phyloP scores from a whole-genome alignment of 2,797 vertebrate genomes.

The Sus cebifrons region DNA sequence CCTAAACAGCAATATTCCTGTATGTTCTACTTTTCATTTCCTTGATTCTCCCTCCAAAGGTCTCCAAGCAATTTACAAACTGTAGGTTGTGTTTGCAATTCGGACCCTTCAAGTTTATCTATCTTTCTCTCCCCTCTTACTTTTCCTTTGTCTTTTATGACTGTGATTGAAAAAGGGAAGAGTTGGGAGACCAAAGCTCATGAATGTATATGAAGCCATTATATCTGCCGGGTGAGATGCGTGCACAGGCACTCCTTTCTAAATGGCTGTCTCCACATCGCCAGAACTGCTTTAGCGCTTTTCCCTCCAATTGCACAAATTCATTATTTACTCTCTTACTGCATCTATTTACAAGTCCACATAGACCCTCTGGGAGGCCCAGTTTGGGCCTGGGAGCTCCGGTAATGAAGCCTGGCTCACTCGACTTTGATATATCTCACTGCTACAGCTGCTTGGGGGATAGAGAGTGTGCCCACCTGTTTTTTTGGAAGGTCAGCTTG shows the following conservation, averaged over 20 bases:
- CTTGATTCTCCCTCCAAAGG: slow-evolving; percentile 76
- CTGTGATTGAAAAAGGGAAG: slow-evolving; percentile 67
- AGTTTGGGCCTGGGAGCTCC: slow-evolving; percentile 79
- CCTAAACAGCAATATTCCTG: slow-evolving; percentile 79
- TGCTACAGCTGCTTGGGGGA: slow-evolving; percentile 62
- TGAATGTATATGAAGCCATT: slow-evolving; percentile 80
- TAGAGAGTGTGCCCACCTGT: slow-evolving; percentile 41
- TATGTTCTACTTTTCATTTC: slow-evolving; percentile 83
- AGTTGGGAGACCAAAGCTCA: slow-evolving; percentile 64
- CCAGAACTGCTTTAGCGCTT: slow-evolving; percentile 76
- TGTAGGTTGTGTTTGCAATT: slow-evolving; percentile 80
- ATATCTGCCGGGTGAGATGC: not conserved
- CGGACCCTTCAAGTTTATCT: slow-evolving; percentile 77
- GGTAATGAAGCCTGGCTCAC: slow-evolving; percentile 80
- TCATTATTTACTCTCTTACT: slow-evolving; percentile 87
- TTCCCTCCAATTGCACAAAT: slow-evolving; percentile 83
- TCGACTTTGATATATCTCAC: slow-evolving; percentile 80
- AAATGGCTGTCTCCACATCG: slow-evolving; percentile 78
- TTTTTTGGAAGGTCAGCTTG: slow-evolving; percentile 79
- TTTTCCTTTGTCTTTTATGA: slow-evolving; percentile 82
- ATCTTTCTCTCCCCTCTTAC: slow-evolving; percentile 50
- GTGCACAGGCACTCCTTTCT: slow-evolving; percentile 55
- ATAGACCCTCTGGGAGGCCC: slow-evolving; percentile 81
- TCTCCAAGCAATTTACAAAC: slow-evolving; percentile 87
- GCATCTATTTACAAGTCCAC: slow-evolving; percentile 87